Base-by-base conservation (phyloP, 2,113 vertebrate species). In the Macroglossus sobrinus region DNA sequence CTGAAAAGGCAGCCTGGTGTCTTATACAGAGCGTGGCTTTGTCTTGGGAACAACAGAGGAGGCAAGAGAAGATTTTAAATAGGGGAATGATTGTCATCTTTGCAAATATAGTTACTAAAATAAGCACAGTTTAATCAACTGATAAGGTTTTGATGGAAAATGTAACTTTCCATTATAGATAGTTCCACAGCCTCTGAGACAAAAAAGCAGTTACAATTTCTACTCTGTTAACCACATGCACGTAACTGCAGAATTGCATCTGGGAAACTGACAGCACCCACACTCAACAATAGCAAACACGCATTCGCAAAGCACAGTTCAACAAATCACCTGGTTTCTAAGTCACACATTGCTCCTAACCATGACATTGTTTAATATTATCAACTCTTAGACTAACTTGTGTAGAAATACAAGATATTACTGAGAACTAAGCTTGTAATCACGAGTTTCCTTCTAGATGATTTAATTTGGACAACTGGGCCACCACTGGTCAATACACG, bases 51-150 rank as follows among this genome's bases (percentile, higher is more conserved):
- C 35, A 53, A n/a, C 1, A 74, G 30, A 8, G 45, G 45, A 94
- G 61, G 21, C 50, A 95, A 87, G 35, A 72, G 57, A 86, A 92
- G 24, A 66, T n/a, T 55, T 91, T 84, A 84, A 93, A 84, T 33
- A 88, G 10, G 13, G 24, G 2, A 50, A 50, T 55, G n/a, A 68
- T 3, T 18, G 6, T 18, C 53, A 68, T 57, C n/a, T 92, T 78
- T 50, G 74, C 28, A 87, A 92, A 16, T 84, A 87, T 30, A 19
- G 12, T 43, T 76, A 88, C 19, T 38, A 40, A 79, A 95, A 66
- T 7, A 91, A 91, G 63, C 47, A 50, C 10, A 89, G 57, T 68
- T 71, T 85, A 87, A 61, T 61, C 38, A 40, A 50, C 7, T 53
- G 21, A 22, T 38, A 93, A 88, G 7, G 68, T 50, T 28, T 55